Base-by-base conservation (phyloP, 53 echinoderm and acorn worm genomes). In the Apostichopus leukothele region DNA sequence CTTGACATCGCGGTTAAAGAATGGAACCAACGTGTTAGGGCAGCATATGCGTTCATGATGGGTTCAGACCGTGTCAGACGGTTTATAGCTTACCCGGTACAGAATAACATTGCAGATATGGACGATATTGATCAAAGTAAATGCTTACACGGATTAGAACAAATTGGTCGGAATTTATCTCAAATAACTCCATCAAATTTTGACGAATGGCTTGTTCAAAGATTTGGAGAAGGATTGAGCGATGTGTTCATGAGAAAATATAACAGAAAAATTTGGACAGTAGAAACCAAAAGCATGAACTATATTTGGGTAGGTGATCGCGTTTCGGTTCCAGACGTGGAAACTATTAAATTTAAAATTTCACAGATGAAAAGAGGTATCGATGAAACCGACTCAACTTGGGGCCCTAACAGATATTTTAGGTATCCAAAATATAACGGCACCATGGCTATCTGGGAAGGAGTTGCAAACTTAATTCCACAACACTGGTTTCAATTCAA, bases 181-280 rank as follows among this genome's bases (percentile, higher is more conserved):
- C 0, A 55, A 5, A 73, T 5, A 16, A 91, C 78, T 9, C 88
- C 91, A 18, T 14, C 13, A 20, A 88, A 91, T 39, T 91, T 91
- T 52, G 91, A 91, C 81, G 51, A 88, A n/a, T 91, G 91, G 91
- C 88, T 91, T 4, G 14, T 90, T 51, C 76, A 79, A 54, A 52
- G 78, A 19, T 91, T 91, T 19, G 91, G 87, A 4, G 13, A 14
- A 9, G 91, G 91, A 59, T 79, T 91, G 6, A 81, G 88, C 23
- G 88, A 91, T 8, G 75, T 91, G 19, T 91, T 91, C 75, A 91
- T 91, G 91, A 78, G 91, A 54, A 91, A 91, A 73, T 91, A 91
- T 74, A 91, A 91, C 67, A 88, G 59, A 53, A 88, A 88, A 71
- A 60, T 91, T 2, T 91, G 91, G 91, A 91, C 91, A 5, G 52